A percentile compares a stretch with the other conserved stretches of the same genome.
phyloP scores from a whole-genome alignment of 2,888 invertebrate genomes.

The Brachylomia viminalis region DNA sequence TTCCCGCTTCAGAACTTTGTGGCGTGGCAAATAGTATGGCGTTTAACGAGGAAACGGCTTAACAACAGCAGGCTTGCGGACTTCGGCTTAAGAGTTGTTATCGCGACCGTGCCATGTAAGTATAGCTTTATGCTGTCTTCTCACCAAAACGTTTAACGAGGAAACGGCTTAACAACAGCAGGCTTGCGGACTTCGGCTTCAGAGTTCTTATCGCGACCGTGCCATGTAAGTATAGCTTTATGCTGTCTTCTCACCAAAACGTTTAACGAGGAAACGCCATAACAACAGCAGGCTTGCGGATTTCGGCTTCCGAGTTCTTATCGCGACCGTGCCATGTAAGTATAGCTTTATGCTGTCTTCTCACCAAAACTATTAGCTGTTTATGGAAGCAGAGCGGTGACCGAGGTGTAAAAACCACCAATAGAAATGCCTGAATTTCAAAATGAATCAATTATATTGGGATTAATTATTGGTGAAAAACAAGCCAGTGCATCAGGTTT shows the following conservation, averaged over 20 bases:
- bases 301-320: neutral
- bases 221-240: conserved; percentile 41
- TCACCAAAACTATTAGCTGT: no score
- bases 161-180: neutral
- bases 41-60: neutral
- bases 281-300: neutral
- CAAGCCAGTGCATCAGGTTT: no score
- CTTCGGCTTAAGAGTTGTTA: neutral
- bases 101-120: conserved; percentile 40
- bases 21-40: conserved; percentile 95
- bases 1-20: conserved; percentile 97
- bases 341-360: neutral
- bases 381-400: no score
- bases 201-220: neutral
- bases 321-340: conserved; percentile 40
- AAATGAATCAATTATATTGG: neutral
- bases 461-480: neutral
- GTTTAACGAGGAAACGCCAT: neutral
- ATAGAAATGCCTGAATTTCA: neutral
- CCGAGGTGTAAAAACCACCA: neutral
- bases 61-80: neutral
- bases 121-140: neutral
- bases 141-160: neutral
- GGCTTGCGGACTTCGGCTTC: neutral
- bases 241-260: neutral